A percentile compares a stretch with the other conserved stretches of the same genome.
phyloP scores from a whole-genome alignment of 2,113 vertebrate genomes.

The Lepisosteus oculatus region DNA sequence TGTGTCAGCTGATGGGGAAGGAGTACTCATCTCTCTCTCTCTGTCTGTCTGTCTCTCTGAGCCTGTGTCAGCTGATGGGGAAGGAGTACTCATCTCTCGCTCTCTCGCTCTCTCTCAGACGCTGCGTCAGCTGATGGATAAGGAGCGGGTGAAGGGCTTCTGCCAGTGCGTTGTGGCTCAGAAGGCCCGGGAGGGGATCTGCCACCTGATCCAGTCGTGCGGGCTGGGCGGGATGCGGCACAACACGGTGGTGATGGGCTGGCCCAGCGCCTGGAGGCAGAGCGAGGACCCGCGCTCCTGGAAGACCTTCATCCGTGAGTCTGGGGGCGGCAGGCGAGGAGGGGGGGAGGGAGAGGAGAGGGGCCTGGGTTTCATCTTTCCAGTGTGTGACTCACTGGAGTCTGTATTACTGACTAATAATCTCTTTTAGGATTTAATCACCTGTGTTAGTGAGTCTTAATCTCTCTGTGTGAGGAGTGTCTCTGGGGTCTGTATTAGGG shows the following conservation, averaged over 20 bases:
- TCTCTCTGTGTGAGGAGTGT: too few species aligned
- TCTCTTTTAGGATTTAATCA: too few species aligned
- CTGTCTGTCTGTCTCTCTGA: too few species aligned
- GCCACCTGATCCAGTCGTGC: conserved; percentile 88
- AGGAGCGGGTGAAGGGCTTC: conserved; percentile 86
- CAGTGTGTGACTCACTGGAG: not conserved
- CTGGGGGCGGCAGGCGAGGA: conserved; percentile 2
- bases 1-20: too few species aligned
- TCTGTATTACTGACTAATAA: too few species aligned
- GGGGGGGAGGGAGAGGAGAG: too few species aligned
- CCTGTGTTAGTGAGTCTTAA: too few species aligned
- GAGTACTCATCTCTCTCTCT: too few species aligned
- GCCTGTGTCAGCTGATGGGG: too few species aligned
- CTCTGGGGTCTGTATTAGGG: too few species aligned
- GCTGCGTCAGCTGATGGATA: conserved; percentile 82
- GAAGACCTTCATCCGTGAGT: conserved; percentile 87
- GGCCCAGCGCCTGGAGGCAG: conserved; percentile 88
- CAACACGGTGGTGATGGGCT: conserved; percentile 91
- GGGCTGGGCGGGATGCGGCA: conserved; percentile 86
- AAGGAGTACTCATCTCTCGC: too few species aligned
- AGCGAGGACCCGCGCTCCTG: conserved; percentile 85
- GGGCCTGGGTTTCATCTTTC: not conserved
- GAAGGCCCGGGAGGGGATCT: conserved; percentile 81
- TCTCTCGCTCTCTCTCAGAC: too few species aligned
- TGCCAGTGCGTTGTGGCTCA: conserved; percentile 84